Evolutionary conservation across 2,113 vertebrate genomes (phyloP), one percentile per base, ranked within the genome.

Genomic region (Pollachius pollachius): DNA sequence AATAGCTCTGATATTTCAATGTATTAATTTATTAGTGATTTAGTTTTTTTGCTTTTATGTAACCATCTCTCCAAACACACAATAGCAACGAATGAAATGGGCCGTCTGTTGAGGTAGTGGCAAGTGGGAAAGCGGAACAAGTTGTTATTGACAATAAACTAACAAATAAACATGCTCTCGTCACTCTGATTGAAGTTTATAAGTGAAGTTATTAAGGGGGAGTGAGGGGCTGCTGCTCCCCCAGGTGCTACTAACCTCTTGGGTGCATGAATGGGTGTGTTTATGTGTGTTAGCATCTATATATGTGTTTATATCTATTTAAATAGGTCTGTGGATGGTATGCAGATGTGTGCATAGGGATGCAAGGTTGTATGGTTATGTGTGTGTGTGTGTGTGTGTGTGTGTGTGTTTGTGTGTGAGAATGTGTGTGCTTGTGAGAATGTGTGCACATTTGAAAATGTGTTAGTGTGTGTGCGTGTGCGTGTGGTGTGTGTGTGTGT

Each of bases 1-100:
- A 87, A 81, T 77, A 64, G 73, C 67, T 78, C 17, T 7, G 67
- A 62, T 64, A 67, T 69, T 71, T 73, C 52, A 70, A n/a, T 19
- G 13, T n/a, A 57, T 17, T 61, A 67, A 72, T 57, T 48, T 52
- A 15, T 66, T 60, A 68, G 69, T 69, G 15, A 25, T 56, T 19
- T 66, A 65, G 34, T 79, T 78, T 72, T 76, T 61, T 61, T 23
- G 11, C 11, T 34, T 78, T 74, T n/a, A 25, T 41, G 48, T 59
- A 58, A 68, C 2, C 18, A 12, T 16, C 2, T 62, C 77, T 80
- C 64, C 70, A 79, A 60, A 73, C 18, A 34, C 64, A 71, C 64
- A 73, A 80, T 68, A 11, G 18, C 58, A 62, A 62, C 65, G 70
- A 86, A 78, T 81, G 41, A 34, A 18, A 59, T 61, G 67, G 76